Base-by-base conservation (phyloP, 2,113 vertebrate genomes). In the Tautogolabrus adspersus region DNA sequence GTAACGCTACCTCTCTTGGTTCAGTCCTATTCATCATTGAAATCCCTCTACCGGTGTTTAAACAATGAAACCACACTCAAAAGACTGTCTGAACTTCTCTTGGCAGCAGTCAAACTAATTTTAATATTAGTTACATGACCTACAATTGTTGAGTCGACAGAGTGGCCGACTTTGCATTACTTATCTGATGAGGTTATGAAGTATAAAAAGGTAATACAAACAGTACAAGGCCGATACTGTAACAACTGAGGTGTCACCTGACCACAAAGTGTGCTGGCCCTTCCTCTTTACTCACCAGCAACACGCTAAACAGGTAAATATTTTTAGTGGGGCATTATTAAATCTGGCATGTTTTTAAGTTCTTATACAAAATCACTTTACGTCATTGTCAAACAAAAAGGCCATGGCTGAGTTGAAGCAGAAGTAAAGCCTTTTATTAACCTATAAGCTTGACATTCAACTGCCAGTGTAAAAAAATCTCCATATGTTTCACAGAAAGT, bases 1-100 rank as follows among this genome's bases (percentile, higher is more conserved):
- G 40, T 40, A 52, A 5, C 40, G 8, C 4, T 10, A 7, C 3
- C 34, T 0, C 30, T 23, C 8, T 49, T 92, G 88, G 91, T 83
- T 72, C 59, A 51, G 68, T 81, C 89, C 66, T 26, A 22, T 70
- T 79, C 52, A 38, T 1, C 1, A 1, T 23, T 2, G 1, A 12
- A 26, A n/a, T 46, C 10, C 12, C 1, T 23, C 60, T 10, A 18
- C 65, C 12, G 46, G 10, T n/a, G n/a, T 34, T 77, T 0, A 40
- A 46, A 71, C 71, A 75, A 55, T 23, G 10, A 6, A 9, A 38
- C 15, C 12, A 18, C 10, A 44, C 13, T 38, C 4, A 61, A 13
- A 22, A 3, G 1, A 2, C 40, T 15, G 19, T 49, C n/a, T 16
- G 2, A 57, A n/a, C 2, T 8, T 30, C 11, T 34, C 5, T 16